A percentile compares a stretch with the other conserved stretches of the same genome.
Evolutionary conservation across 1,140 invertebrate genomes (phyloP).

Genomic region (Homalodisca vitripennis): DNA sequence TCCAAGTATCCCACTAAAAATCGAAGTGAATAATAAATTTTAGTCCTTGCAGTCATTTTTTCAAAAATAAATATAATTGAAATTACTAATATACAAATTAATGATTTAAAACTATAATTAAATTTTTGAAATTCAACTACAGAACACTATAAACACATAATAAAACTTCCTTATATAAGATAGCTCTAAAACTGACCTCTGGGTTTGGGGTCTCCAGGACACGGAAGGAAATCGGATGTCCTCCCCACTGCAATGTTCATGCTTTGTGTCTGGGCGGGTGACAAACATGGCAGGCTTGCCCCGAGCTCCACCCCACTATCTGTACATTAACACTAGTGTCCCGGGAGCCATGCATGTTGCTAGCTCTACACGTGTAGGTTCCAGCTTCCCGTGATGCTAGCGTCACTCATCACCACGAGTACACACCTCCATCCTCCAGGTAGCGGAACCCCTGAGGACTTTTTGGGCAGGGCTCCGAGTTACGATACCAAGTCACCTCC

Average conservation of each 20-base stretch:
- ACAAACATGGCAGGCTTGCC: slow-evolving; percentile 76
- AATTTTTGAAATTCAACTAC: background rate
- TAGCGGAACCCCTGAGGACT: slow-evolving; percentile 58
- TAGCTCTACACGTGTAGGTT: slow-evolving; percentile 81
- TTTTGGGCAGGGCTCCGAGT: slow-evolving; percentile 57
- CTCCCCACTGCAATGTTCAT: slow-evolving; percentile 72
- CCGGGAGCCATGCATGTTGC: slow-evolving; percentile 73
- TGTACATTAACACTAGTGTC: slow-evolving; percentile 54
- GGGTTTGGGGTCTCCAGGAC: slow-evolving; percentile 77
- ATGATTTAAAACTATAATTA: background rate
- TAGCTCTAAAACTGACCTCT: slow-evolving; percentile 67
- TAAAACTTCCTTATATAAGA: no score
- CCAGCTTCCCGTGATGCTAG: slow-evolving; percentile 82
- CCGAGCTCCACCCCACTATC: slow-evolving; percentile 50
- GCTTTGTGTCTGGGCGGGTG: slow-evolving; percentile 70
- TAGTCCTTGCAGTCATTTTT: no score
- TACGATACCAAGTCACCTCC: slow-evolving; percentile 69
- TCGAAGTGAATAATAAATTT: no score
- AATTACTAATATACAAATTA: no score
- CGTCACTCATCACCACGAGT: slow-evolving; percentile 80
- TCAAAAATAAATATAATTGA: no score
- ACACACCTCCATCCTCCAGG: slow-evolving; percentile 78
- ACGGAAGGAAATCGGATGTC: slow-evolving; percentile 77
- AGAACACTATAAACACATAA: slow-evolving; percentile 19
- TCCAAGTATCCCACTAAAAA: no score